Evolutionary conservation across 2,113 vertebrate species (phyloP), one percentile per base, ranked within the genome.

Genomic region (Hippocampus guttulatus): DNA sequence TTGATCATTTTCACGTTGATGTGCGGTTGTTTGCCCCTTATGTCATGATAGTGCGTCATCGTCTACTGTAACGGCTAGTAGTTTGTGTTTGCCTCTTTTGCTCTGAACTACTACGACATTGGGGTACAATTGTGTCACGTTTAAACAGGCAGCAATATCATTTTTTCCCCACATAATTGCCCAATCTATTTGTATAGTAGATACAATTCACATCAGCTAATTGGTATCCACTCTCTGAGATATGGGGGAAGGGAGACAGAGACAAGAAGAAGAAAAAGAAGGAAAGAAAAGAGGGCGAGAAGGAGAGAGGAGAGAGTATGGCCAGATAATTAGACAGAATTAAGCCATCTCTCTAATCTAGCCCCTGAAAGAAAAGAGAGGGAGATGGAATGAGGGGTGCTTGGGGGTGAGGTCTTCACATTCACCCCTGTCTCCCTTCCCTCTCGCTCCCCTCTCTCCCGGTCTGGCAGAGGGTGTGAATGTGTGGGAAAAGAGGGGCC

Each of bases 401-500:
- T 78, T 14, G 72, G 80, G 83, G 87, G 84, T 88, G 87, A 90
- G 89, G 87, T 76, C 88, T 87, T 69, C 84, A 82, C 82, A 85
- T 87, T 91, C 87, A 87, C 83, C 81, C 81, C 84, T 89, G 86
- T 82, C 78, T 79, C 82, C 83, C 77, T 80, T 86, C 80, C 69
- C 81, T 67, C 68, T 78, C 69, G 55, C 81, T 88, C 76, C 63
- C 62, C 74, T 83, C 80, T 84, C 82, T 70, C 70, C 16, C 80
- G 76, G 74, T 79, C 91, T 80, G 88, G 87, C 79, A 88, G 87
- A 92, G 93, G 85, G 83, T 87, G 85, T 94, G 95, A 94, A 94
- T 94, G 94, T 94, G 91, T 96, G 94, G 93, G 95, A 96, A 95
- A 95, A 95, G 92, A 92, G 93, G 92, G 93, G 94, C 92, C 88